phyloP scores from a whole-genome alignment of 2,888 invertebrate species.

The Archips xylosteana region DNA sequence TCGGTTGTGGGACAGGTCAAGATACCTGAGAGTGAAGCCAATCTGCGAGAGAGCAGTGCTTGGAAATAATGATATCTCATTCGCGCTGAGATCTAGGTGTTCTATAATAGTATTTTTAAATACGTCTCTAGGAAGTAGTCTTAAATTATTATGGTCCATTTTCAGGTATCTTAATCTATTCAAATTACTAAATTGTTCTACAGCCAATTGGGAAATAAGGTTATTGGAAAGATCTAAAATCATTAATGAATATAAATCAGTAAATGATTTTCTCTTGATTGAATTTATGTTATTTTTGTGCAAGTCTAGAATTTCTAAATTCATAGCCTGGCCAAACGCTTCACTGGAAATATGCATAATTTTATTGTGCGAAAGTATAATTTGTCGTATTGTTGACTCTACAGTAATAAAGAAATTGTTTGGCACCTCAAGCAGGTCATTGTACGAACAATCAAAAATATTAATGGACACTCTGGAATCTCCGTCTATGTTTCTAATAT shows the following conservation, averaged over 20 bases:
- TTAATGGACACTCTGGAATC: conserved; percentile 86
- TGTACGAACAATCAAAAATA: conserved; percentile 89
- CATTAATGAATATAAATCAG: conserved; percentile 90
- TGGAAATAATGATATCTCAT: conserved; percentile 92
- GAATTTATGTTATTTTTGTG: conserved; percentile 90
- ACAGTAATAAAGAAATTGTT: conserved; percentile 87
- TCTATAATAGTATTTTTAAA: conserved; percentile 93
- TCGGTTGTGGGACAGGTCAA: conserved; percentile 92
- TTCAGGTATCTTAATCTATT: conserved; percentile 90
- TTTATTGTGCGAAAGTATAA: conserved; percentile 91
- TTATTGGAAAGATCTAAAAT: conserved; percentile 92
- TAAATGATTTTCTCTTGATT: conserved; percentile 91
- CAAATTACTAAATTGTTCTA: conserved; percentile 92
- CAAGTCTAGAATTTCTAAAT: conserved; percentile 90
- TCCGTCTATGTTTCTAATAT: conserved; percentile 78
- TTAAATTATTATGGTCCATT: conserved; percentile 89
- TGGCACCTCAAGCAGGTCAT: conserved; percentile 88
- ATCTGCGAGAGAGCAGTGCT: conserved; percentile 91
- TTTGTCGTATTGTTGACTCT: conserved; percentile 87
- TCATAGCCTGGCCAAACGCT: conserved; percentile 89
- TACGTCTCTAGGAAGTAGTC: conserved; percentile 90
- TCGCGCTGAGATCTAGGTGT: conserved; percentile 91
- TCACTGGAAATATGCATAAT: conserved; percentile 89
- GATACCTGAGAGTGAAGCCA: conserved; percentile 91
- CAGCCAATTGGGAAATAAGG: conserved; percentile 90